Percentiles rank a stretch among this genome's conserved stretches.
Conservation (phyloP, 1,140 invertebrate genomes). For the Eubasilissa regina region DNA sequence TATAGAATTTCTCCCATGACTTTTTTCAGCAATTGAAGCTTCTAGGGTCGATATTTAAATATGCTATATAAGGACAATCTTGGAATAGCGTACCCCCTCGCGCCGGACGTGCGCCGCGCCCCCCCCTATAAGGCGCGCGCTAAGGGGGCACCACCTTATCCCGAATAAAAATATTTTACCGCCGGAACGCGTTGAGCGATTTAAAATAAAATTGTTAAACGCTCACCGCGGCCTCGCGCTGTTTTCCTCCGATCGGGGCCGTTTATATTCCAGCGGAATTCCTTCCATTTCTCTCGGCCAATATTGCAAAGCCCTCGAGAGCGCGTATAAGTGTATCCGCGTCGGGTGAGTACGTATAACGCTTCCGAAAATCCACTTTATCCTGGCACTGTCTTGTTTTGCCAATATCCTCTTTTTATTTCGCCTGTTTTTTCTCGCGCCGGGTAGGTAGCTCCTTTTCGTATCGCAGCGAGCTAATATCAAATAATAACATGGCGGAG, state of each 20-base stretch:
- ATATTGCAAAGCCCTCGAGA: background rate
- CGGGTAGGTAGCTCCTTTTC: slow-evolving; percentile 9
- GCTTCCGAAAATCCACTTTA: slow-evolving; percentile 49
- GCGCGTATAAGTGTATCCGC: background rate
- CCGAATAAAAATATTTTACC: slow-evolving; percentile 33
- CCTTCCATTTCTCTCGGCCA: slow-evolving; percentile 5
- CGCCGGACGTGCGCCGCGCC: no score
- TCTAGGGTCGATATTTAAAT: no score
- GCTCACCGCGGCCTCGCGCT: background rate
- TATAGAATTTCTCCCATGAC: no score
- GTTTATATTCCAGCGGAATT: slow-evolving; percentile 17
- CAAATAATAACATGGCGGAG: slow-evolving; percentile 44
- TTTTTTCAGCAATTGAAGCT: no score
- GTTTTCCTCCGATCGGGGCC: slow-evolving; percentile 7
- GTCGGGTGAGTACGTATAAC: slow-evolving; percentile 22
- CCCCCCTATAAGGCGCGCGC: no score
- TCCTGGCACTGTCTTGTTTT: slow-evolving; percentile 48
- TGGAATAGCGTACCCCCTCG: no score
- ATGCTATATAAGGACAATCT: no score
- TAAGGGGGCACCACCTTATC: background rate
- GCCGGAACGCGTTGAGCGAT: slow-evolving; percentile 17
- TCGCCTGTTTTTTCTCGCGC: slow-evolving; percentile 23
- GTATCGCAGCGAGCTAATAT: slow-evolving; percentile 42
- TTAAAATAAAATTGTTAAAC: slow-evolving; percentile 34
- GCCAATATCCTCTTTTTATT: slow-evolving; percentile 50